phyloP scores from a whole-genome alignment of 2,113 vertebrate genomes.

The Ploceus nigricollis region DNA sequence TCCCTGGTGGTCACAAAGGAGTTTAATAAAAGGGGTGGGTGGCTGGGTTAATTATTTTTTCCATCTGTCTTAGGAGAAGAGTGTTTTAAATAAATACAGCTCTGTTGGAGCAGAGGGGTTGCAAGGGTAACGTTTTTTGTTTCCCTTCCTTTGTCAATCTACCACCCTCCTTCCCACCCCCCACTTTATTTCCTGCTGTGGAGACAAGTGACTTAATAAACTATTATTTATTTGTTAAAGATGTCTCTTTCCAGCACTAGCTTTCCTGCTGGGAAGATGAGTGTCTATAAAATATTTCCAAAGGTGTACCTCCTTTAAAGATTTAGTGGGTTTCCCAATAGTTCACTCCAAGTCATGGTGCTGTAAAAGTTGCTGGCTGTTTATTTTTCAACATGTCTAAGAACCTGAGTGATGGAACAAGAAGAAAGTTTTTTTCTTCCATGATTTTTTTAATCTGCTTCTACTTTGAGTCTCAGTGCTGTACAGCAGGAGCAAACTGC shows the following conservation, averaged over 20 bases:
- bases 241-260: constrained; percentile 18
- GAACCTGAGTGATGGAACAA: neutral
- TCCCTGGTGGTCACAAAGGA: constrained; percentile 57
- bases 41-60: constrained; percentile 64
- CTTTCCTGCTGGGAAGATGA: constrained; percentile 47
- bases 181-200: constrained; percentile 46
- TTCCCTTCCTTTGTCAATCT: constrained; percentile 43
- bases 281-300: constrained; percentile 41
- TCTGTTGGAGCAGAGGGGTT: constrained; percentile 22
- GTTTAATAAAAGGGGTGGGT: constrained; percentile 67
- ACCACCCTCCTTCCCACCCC: neutral
- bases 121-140: neutral
- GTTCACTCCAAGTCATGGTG: neutral
- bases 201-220: constrained; percentile 65
- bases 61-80: constrained; percentile 62
- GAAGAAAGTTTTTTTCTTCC: neutral
- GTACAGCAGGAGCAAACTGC: neutral
- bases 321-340: neutral
- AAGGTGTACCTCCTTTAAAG: constrained; percentile 43
- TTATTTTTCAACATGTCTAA: constrained; percentile 32
- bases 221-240: constrained; percentile 54
- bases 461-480: neutral
- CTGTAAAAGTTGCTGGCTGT: neutral
- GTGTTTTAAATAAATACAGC: constrained; percentile 62
- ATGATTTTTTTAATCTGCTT: neutral